Percentiles rank a stretch among this genome's conserved stretches.
phyloP scores from a whole-genome alignment of 23 tunicate genomes.

The Ascidia mentula region DNA sequence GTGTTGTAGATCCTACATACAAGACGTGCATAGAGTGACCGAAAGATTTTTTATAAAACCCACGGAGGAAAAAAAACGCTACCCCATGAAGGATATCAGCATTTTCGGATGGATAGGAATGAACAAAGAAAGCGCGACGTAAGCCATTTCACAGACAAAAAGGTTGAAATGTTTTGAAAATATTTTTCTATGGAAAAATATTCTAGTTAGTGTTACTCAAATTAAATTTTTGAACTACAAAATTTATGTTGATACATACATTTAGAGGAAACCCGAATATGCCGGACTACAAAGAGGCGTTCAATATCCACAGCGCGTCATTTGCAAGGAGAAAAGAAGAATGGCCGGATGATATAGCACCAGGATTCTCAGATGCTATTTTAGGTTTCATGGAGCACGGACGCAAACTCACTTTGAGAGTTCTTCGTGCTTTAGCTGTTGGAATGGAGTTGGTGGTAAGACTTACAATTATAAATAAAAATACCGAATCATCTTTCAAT shows the following conservation, averaged over 20 bases:
- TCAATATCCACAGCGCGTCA: conserved; percentile 21
- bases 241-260: too few species aligned
- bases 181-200: too few species aligned
- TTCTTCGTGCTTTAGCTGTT: conserved; percentile 33
- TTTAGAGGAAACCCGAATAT: conserved; percentile 12
- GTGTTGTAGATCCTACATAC: neutral
- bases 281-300: conserved; percentile 61
- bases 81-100: neutral
- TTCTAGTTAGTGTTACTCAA: too few species aligned
- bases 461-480: neutral
- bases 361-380: conserved; percentile 22
- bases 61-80: neutral
- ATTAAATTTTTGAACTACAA: too few species aligned
- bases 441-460: conserved; percentile 41
- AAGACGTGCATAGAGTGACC: neutral
- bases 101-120: neutral
- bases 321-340: neutral
- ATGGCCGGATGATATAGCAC: conserved; percentile 49
- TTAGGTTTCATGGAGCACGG: conserved; percentile 32
- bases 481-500: neutral
- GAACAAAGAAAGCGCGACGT: neutral
- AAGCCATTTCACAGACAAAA: too few species aligned
- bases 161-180: too few species aligned
- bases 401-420: conserved; percentile 11
- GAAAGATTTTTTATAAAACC: neutral